Conservation (phyloP, 1,140 invertebrate species). For the Pogonognathellus flavescens region DNA sequence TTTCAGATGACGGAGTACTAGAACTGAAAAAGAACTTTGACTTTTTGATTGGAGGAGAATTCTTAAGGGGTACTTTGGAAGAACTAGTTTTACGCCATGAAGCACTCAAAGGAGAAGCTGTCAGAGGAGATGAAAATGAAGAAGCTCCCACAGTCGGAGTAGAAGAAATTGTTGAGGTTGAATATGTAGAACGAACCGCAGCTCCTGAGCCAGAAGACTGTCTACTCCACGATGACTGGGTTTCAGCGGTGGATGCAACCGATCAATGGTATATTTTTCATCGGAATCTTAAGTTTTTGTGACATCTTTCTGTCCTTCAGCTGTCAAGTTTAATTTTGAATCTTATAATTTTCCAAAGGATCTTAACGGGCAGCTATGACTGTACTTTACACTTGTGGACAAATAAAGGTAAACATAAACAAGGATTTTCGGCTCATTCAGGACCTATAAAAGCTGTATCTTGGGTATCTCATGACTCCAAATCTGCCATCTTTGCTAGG, state of each 20-base stretch:
- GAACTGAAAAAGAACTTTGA: slow-evolving; percentile 83
- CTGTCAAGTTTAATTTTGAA: background rate
- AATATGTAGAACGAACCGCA: slow-evolving; percentile 90
- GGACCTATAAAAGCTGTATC: slow-evolving; percentile 87
- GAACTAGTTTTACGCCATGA: slow-evolving; percentile 71
- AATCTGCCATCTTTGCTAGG: slow-evolving; percentile 81
- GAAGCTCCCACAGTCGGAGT: slow-evolving; percentile 53
- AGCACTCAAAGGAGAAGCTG: slow-evolving; percentile 49
- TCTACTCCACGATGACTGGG: slow-evolving; percentile 96
- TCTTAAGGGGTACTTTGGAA: slow-evolving; percentile 78
- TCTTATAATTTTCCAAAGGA: slow-evolving; percentile 74
- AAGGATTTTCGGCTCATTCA: slow-evolving; percentile 88
- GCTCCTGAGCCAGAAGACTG: slow-evolving; percentile 91
- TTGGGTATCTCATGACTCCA: slow-evolving; percentile 82
- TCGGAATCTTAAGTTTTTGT: no score
- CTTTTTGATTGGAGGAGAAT: slow-evolving; percentile 86
- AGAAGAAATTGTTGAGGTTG: slow-evolving; percentile 86
- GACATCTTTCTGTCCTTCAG: no score
- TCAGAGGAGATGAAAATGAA: background rate
- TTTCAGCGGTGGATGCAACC: slow-evolving; percentile 83
- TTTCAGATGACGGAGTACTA: slow-evolving; percentile 63
- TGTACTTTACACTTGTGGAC: slow-evolving; percentile 92
- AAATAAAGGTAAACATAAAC: slow-evolving; percentile 83
- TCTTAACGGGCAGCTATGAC: slow-evolving; percentile 95
- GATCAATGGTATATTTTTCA: slow-evolving; percentile 85